Evolutionary conservation across 2,113 vertebrate genomes (phyloP), one percentile per base, ranked within the genome.

Genomic region (Syngnathus floridae): DNA sequence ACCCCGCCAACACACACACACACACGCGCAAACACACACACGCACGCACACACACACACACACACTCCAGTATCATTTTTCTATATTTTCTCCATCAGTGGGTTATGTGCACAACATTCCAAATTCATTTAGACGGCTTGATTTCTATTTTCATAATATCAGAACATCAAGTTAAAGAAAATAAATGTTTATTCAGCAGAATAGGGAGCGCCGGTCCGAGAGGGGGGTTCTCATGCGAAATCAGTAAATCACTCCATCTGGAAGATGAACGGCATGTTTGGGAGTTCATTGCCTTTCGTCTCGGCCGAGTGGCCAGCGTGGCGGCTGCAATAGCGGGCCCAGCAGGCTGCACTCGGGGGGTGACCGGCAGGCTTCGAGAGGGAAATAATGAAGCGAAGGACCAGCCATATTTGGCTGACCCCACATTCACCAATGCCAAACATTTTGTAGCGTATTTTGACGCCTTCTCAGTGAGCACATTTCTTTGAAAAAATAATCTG

Each of bases 211-310:
- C 66, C 36, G 72, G 69, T 83, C 85, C 75, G 73, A 38, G 66
- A 82, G 85, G 80, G 81, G 64, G 62, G 67, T 67, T 66, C 65
- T 76, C 73, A 66, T 75, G 76, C 79, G 80, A 86, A 87, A 86
- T 87, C 85, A 70, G 79, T 86, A 86, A 82, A 88, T 90, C 80
- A 86, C 77, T 88, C 82, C 73, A 84, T 87, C 82, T 85, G 72
- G 83, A 89, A 90, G 87, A 90, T 83, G 82, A 89, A 90, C 81
- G 74, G 85, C 77, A 65, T 80, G 84, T 88, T 87, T 87, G 73
- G 81, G 86, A 87, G 78, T 88, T 87, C 84, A 87, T 89, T 88
- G 86, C 82, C 71, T 87, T 80, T 80, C 73, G 85, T 91, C 80
- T 84, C 75, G 76, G 85, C 65, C 76, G 78, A 88, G 80, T 73